Conservation (phyloP, 2,113 vertebrate genomes). For the Puffinus mauretanicus region DNA sequence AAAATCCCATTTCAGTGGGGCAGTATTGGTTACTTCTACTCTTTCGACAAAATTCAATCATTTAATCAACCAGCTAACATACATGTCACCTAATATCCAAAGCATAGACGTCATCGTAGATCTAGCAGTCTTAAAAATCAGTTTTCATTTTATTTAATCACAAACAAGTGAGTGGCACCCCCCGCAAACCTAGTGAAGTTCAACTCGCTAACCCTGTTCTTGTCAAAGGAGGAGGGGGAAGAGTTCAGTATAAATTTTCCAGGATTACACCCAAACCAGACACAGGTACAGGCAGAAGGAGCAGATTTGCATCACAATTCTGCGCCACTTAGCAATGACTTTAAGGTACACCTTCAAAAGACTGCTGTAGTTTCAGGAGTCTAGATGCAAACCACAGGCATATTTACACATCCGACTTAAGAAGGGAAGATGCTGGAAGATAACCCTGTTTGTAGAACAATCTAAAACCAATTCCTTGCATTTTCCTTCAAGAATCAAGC, state of each 20-base stretch:
- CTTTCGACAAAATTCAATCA: not conserved
- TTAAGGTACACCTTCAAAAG: not conserved
- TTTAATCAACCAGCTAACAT: not conserved
- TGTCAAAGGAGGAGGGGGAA: not conserved
- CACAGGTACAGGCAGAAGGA: not conserved
- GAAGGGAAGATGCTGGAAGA: not conserved
- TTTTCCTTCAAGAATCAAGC: not conserved
- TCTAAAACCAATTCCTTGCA: not conserved
- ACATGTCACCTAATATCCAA: not conserved
- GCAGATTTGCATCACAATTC: not conserved
- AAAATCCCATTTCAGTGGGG: not conserved
- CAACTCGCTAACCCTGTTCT: not conserved
- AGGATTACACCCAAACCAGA: not conserved
- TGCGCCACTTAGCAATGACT: not conserved
- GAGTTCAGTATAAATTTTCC: not conserved
- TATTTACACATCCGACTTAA: not conserved
- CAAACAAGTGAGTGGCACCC: not conserved
- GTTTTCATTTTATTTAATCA: not conserved
- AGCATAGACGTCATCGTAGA: rapidly evolving
- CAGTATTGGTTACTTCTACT: not conserved
- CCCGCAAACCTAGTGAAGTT: not conserved
- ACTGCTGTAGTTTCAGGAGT: not conserved
- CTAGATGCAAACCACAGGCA: not conserved
- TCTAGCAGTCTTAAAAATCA: not conserved
- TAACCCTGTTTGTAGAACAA: not conserved